Evolutionary conservation across 37 sponge, comb jelly and placozoan species (phyloP), one percentile per base, ranked within the genome.

Genomic region (Beroe ovata): DNA sequence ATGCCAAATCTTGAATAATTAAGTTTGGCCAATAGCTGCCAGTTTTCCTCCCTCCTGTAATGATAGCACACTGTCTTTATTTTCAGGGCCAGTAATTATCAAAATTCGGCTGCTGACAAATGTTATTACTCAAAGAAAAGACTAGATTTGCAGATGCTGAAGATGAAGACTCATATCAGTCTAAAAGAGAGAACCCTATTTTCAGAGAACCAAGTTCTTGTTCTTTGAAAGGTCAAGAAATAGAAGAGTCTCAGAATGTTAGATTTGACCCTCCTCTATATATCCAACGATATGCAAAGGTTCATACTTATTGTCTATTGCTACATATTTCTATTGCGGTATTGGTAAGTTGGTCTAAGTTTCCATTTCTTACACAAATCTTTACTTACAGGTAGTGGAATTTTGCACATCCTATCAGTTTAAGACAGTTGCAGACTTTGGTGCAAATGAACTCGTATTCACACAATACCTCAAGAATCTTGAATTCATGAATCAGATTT

Each of bases 231-330:
- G 23, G 23, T 8, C 38, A 42, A 19, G 58, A 88, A 38, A 29
- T 89, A 29, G 93, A 93, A 0, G 90, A 92, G 30, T 40, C 28
- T 8, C 30, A 36, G 0, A 92, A 77, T 26, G 89, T 91, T 8
- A 39, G 20, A 34, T 96, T 96, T 47, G 60, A 36, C 32, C 97
- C 97, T 54, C 95, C 95, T 18, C 72, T 97, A 3, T 97, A 95
- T 64, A 89, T 39, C 22, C 97, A 97, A 64, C 91, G 97, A 22
- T 97, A 97, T 90, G 42, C 38, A 20, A 29, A 4, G 71, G 71
- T 71, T n/a, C n/a, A n/a, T n/a, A n/a, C n/a, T n/a, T n/a, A n/a
- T n/a, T n/a, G n/a, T n/a, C n/a, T n/a, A n/a, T n/a, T n/a, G n/a
- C n/a, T n/a, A n/a, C n/a, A n/a, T n/a, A n/a, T n/a, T n/a, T n/a